These are phyloP conservation scores for Steromphala cineraria DNA, from an alignment of 2,888 invertebrate genomes.

Conservation along the genomic window DNA sequence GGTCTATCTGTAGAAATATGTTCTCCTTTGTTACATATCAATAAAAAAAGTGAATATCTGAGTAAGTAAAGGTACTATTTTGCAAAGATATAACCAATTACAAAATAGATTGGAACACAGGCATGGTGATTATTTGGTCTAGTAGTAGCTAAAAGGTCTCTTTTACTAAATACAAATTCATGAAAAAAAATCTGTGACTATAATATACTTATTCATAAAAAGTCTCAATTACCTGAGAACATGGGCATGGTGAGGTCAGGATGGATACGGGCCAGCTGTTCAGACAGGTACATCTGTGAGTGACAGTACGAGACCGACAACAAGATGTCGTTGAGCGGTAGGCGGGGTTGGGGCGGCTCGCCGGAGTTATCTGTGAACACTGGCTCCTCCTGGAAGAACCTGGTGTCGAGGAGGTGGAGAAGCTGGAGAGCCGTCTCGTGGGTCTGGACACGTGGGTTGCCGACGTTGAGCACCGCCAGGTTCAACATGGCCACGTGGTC, in stretches of 20 bases:
- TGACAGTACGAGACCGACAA: slow-evolving; percentile 86
- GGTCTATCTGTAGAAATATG: too few species aligned
- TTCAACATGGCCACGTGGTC: slow-evolving; percentile 98
- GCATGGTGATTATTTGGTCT: too few species aligned
- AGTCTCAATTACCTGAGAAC: slow-evolving; percentile 88
- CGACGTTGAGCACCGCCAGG: slow-evolving; percentile 96
- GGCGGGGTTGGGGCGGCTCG: slow-evolving; percentile 46
- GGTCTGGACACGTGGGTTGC: slow-evolving; percentile 92
- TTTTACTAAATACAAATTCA: too few species aligned
- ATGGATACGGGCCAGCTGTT: slow-evolving; percentile 93
- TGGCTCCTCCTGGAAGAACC: slow-evolving; percentile 87
- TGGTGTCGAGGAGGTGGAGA: slow-evolving; percentile 91
- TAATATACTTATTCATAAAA: too few species aligned
- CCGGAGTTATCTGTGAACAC: slow-evolving; percentile 68
- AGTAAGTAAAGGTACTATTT: too few species aligned
- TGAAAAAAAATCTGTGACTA: too few species aligned
- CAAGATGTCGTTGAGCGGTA: slow-evolving; percentile 86
- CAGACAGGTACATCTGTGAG: slow-evolving; percentile 93
- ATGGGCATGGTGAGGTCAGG: slow-evolving; percentile 99
- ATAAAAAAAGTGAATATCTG: too few species aligned
- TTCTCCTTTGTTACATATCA: too few species aligned
- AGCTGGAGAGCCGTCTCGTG: slow-evolving; percentile 95
- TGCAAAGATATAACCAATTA: too few species aligned
- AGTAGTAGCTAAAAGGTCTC: too few species aligned
- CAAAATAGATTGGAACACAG: too few species aligned